phyloP scores from a whole-genome alignment of 2,888 invertebrate species.

The Zootermopsis nevadensis region DNA sequence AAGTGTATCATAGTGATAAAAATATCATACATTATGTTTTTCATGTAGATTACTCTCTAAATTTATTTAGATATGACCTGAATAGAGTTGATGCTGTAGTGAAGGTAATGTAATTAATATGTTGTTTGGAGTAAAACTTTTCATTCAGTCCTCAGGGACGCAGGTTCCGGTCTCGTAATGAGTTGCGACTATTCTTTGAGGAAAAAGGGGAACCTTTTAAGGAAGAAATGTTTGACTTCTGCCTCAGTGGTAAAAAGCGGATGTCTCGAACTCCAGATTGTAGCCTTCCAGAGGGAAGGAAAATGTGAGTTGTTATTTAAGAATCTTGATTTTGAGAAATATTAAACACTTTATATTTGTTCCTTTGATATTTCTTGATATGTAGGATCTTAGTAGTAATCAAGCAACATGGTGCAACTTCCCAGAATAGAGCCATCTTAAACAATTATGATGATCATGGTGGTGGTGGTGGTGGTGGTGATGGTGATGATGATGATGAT shows the following conservation, averaged over 20 bases:
- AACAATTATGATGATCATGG: too few species aligned
- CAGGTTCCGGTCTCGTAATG: slow-evolving; percentile 70
- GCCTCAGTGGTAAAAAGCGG: slow-evolving; percentile 66
- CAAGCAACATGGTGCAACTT: too few species aligned
- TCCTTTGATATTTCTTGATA: too few species aligned
- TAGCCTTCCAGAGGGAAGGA: neutral
- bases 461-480: too few species aligned
- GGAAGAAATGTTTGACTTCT: slow-evolving; percentile 69
- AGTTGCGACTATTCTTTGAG: slow-evolving; percentile 67
- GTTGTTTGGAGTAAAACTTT: neutral
- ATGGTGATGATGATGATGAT: too few species aligned
- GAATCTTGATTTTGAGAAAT: neutral
- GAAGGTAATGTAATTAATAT: neutral
- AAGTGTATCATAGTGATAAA: too few species aligned
- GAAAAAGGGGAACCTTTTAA: slow-evolving; percentile 65
- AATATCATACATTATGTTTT: too few species aligned
- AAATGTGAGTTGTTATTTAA: slow-evolving; percentile 6
- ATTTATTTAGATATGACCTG: too few species aligned
- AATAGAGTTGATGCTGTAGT: too few species aligned
- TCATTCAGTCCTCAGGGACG: slow-evolving; percentile 68
- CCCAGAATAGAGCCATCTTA: too few species aligned
- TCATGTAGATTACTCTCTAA: too few species aligned
- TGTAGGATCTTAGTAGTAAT: too few species aligned
- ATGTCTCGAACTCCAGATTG: neutral
- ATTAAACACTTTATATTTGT: neutral